phyloP scores from a whole-genome alignment of 2,113 vertebrate species.

The Pseudorhombus dupliciocellatus region DNA sequence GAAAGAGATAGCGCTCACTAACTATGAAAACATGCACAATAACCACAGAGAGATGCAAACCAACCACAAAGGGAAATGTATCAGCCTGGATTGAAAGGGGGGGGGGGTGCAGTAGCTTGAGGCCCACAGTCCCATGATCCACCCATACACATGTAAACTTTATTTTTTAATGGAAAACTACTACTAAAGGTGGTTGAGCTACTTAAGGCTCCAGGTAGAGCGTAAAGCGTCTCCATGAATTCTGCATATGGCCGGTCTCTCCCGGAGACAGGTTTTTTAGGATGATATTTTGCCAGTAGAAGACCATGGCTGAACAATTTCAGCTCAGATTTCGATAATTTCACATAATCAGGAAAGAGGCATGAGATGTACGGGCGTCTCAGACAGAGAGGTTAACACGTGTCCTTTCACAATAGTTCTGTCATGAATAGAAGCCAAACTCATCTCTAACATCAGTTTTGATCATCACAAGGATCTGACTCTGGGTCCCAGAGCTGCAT shows the following conservation, averaged over 20 bases:
- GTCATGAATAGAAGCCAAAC: neutral
- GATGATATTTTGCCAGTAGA: neutral
- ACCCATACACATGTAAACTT: no score
- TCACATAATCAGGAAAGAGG: neutral
- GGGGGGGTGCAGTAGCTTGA: no score
- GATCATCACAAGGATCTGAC: neutral
- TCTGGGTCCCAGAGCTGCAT: neutral
- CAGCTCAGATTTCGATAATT: neutral
- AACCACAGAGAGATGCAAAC: no score
- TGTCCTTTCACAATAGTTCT: neutral
- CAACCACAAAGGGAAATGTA: neutral
- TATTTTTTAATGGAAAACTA: no score
- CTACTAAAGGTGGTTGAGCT: no score
- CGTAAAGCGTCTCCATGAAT: neutral
- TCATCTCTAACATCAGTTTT: neutral
- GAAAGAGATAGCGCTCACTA: neutral
- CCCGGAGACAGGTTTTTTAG: neutral
- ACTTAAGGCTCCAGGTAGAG: no score
- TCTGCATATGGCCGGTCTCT: neutral
- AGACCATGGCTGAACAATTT: neutral
- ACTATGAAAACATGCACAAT: neutral
- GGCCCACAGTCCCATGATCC: no score
- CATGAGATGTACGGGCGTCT: neutral
- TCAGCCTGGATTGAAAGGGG: neutral
- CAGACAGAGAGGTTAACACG: neutral